Evolutionary conservation across 92 coral and sea anemone genomes (phyloP), one percentile per base, ranked within the genome.

Genomic region (Plumapathes pennacea): DNA sequence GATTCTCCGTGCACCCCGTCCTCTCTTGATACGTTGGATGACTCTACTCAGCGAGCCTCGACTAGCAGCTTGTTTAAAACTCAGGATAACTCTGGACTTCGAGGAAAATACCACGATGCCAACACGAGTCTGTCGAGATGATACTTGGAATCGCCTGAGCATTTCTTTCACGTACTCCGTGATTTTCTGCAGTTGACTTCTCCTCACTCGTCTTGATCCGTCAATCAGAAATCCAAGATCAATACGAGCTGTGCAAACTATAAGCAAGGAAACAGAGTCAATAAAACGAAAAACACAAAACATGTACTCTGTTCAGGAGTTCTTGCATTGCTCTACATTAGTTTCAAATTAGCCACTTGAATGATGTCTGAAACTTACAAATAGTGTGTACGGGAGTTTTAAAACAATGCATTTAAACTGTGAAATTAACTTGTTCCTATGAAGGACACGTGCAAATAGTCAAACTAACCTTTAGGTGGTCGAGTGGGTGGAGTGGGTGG

Each of bases 221-320:
- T 82, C 88, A 28, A 82, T 42, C 19, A 82, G 76, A 60, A 82
- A 74, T 10, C 83, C 88, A 24, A 82, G 67, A 60, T 82, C 88
- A 36, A 82, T 67, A 7, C 73, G 67, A 11, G 76, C 85, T 62
- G 55, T 60, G 64, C 88, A 82, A n/a, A 74, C 88, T 82, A 23
- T 37, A 25, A 42, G 28, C 0, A 11, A 27, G 24, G 1, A 3
- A 52, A 29, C 29, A 12, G 12, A 5, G 26, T 9, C 8, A 34
- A 34, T 34, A 34, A 34, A 11, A 21, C 28, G 10, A 13, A 51
- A 27, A 4, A 11, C 18, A 10, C 1, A 37, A 50, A 13, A 2
- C 5, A 0, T 46, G 11, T 19, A 48, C 32, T 28, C 28, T 51
- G 61, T 15, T 66, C 63, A 30, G n/a, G n/a, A n/a, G n/a, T n/a